Evolutionary conservation across 1,140 invertebrate genomes (phyloP).

Genomic region (Drosophila serrata): DNA sequence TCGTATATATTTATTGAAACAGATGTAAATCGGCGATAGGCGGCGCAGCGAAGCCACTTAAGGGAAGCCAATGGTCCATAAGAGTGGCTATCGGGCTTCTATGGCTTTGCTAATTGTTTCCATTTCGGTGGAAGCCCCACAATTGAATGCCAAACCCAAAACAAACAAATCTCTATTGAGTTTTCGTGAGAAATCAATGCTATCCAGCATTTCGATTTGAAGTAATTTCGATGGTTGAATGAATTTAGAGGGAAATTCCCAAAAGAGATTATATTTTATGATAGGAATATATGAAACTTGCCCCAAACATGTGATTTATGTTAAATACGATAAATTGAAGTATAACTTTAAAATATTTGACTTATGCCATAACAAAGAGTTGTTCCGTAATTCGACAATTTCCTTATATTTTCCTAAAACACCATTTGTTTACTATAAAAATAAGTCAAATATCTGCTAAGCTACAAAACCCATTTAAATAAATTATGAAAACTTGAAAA

Average conservation of each 20-base stretch:
- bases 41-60: constrained; percentile 57
- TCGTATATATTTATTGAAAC: constrained; percentile 48
- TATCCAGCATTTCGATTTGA: constrained; percentile 9
- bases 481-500: constrained; percentile 11
- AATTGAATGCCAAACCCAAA: constrained; percentile 42
- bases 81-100: constrained; percentile 31
- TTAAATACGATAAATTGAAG: background rate
- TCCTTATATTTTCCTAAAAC: background rate
- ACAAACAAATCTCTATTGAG: constrained; percentile 36
- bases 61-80: constrained; percentile 40
- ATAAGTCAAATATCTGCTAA: background rate
- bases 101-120: constrained; percentile 66
- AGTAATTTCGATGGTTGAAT: background rate
- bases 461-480: background rate
- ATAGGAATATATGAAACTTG: constrained; percentile 5
- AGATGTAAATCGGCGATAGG: constrained; percentile 75
- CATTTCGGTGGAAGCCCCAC: constrained; percentile 36
- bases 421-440: background rate
- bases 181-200: constrained; percentile 34
- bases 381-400: background rate
- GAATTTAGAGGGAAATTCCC: background rate
- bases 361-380: too few species aligned
- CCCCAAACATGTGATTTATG: constrained; percentile 16
- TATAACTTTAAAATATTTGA: background rate
- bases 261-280: background rate